Base-by-base conservation (phyloP, 2,888 invertebrate genomes). In the Sericinus montela region DNA sequence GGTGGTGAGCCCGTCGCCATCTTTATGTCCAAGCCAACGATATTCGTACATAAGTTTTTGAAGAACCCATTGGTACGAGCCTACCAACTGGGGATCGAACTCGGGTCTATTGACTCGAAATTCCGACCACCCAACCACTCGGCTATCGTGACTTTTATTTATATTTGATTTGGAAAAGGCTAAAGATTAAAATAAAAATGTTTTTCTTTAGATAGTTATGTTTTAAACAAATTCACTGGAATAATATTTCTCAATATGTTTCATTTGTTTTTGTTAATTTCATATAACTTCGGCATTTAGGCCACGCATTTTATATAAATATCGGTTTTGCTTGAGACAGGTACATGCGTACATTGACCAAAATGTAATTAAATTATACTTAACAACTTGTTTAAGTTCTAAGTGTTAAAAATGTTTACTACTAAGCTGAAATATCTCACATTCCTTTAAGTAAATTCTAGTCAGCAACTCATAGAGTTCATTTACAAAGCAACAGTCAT, bases 321-420 rank as follows among this genome's bases (percentile, higher is more conserved):
- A 63, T 60, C 48, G 63, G 45, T 67, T 68, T 63, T 64, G 67
- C 65, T 62, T 65, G 67, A 72, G 72, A 81, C 81, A 81, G 81
- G 80, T 82, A 83, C 82, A 69, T 72, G 66, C 65, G 74, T 78
- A 79, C 72, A 72, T 72, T 69, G 70, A 75, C 72, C 76, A 75
- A 69, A 67, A 69, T 78, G 72, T 76, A 75, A 76, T 75, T 71
- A 75, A 70, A 72, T 69, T 66, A 75, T 72, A 72, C 68, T 65
- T 62, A 62, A 55, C 62, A 63, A 64, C 62, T 60, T 54, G 57
- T 57, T 53, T 32, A 51, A 56, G 52, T 51, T 58, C 52, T 56
- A n/a, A 53, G 53, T 57, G 56, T 60, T 59, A 57, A 46, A 58
- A 55, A 50, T 53, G 49, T 59, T 52, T 48, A 59, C 71, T 74